Base-by-base conservation (phyloP, 2,888 invertebrate species). In the Microctonus hyperodae region DNA sequence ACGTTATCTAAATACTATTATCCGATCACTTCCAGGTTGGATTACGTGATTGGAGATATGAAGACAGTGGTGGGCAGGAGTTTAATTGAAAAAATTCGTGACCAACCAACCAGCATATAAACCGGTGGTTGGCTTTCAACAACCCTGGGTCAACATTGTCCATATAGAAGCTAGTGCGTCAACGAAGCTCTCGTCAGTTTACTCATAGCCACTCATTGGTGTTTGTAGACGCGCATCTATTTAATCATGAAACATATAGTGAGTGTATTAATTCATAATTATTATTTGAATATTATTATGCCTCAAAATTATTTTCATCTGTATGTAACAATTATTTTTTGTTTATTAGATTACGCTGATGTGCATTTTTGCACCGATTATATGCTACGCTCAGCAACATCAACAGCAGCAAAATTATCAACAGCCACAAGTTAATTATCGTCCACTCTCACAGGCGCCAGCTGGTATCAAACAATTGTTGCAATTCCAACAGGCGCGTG, bases 141-240 rank as follows among this genome's bases (percentile, higher is more conserved):
- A 68, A 69, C 71, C 70, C 67, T 55, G 70, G 71, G 50, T 51
- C 62, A 48, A 44, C 48, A 70, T 70, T 71, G 76, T 75, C 79
- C 81, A 81, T 82, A 82, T 81, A 82, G 81, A n/a, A n/a, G n/a
- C n/a, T 80, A 82, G 81, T 77, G 81, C 77, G 68, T 76, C 65
- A 75, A 76, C 75, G 71, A 77, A 75, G 70, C 73, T 70, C 72
- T 65, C 64, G 76, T 74, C 81, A 82, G 81, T 83, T 82, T 78
- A 73, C 73, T 72, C 74, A 71, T 77, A 64, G 35, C 40, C 33
- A 44, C n/a, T n/a, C 11, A 31, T 44, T 61, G 31, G 50, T 11
- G 56, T 31, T 50, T 20, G 37, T 22, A 65, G 10, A 1, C 33
- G 13, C 53, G 13, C 51, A 25, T n/a, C 25, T n/a, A 31, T n/a